Conservation (phyloP, 2,797 vertebrate species). For the Gymnodraco acuticeps region DNA sequence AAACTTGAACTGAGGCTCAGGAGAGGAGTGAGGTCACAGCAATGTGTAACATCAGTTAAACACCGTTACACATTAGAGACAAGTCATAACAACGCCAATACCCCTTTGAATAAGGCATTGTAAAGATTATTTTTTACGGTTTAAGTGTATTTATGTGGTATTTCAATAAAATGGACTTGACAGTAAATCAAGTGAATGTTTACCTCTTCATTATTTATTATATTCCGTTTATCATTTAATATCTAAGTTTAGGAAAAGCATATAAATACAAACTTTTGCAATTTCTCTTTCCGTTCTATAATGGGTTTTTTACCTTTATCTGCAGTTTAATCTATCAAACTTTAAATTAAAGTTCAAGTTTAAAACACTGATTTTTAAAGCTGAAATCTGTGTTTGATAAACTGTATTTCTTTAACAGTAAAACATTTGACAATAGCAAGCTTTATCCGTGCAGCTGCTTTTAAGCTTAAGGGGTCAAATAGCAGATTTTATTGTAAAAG, state of each 20-base stretch:
- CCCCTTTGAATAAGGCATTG: background rate
- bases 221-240: background rate
- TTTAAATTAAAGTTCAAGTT: background rate
- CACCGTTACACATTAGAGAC: conserved; percentile 18
- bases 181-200: too few relatives aligned
- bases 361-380: background rate
- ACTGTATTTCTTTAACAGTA: background rate
- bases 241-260: too few relatives aligned
- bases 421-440: background rate
- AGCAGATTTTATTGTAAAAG: background rate
- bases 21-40: conserved; percentile 38
- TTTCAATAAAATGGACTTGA: background rate
- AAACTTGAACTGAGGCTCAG: conserved; percentile 49
- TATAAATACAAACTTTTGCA: too few relatives aligned
- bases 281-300: background rate
- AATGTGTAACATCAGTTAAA: conserved; percentile 44
- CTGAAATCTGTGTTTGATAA: background rate
- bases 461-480: background rate
- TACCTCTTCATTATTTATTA: background rate
- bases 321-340: background rate
- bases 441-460: background rate
- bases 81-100: conserved; percentile 31
- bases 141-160: background rate
- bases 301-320: background rate
- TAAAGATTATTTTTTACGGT: background rate